A percentile compares a stretch with the other conserved stretches of the same genome.
Conservation (phyloP, 2,888 invertebrate genomes). For the Neria commutata region DNA sequence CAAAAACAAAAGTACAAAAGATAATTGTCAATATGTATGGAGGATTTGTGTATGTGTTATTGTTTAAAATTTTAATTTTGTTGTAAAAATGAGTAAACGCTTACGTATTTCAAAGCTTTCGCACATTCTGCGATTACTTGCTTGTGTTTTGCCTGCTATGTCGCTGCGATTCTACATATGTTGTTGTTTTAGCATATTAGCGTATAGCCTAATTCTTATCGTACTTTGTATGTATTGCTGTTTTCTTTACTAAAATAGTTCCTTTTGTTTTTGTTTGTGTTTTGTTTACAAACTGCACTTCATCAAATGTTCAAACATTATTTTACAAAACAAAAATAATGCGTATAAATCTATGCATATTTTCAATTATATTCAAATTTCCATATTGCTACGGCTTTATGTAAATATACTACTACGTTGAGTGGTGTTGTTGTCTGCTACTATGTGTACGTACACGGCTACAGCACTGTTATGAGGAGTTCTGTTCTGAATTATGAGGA, state of each 20-base stretch:
- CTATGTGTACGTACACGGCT: no score
- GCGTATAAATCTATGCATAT: not conserved
- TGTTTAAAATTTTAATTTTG: not conserved
- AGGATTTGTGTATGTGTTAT: no score
- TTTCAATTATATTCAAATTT: no score
- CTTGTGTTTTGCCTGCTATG: constrained; percentile 2
- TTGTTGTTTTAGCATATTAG: constrained; percentile 8
- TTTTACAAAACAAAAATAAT: constrained; percentile 5
- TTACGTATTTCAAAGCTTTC: constrained; percentile 5
- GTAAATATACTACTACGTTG: no score
- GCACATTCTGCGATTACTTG: constrained; percentile 1
- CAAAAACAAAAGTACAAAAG: not conserved
- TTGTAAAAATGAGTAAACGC: not conserved
- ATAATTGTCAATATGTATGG: no score
- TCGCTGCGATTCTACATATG: constrained; percentile 13
- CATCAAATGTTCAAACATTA: constrained; percentile 1
- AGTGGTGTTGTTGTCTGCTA: not conserved
- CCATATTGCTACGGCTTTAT: no score
- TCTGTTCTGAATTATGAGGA: no score
- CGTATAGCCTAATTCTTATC: constrained; percentile 26
- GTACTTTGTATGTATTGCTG: constrained; percentile 18
- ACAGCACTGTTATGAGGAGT: no score
- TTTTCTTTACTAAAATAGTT: no score
- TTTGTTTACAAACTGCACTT: no score
- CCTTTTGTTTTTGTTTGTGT: no score